Base-by-base conservation (phyloP, 1,140 invertebrate genomes). In the Ooceraea biroi region DNA sequence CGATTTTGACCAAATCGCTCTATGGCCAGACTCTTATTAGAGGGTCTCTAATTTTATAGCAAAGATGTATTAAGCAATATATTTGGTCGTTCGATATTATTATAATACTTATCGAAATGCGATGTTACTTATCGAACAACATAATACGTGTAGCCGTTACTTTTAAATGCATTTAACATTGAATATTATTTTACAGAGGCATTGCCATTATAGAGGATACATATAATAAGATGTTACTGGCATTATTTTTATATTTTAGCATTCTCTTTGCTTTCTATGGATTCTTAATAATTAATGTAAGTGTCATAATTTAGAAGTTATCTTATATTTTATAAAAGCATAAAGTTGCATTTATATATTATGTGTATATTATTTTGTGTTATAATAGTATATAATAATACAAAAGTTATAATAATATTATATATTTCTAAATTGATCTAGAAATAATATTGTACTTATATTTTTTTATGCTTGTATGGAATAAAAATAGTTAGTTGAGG, bases 261-360 rank as follows among this genome's bases (percentile, higher is more conserved):
- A 7, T 27, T 3, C 11, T 60, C 22, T 14, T 22, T 17, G 57
- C 41, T 19, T n/a, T 83, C 5, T 77, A 68, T 22, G 44, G 52
- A 11, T 68, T 77, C 0, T 30, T 60, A 8, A 17, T 83, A 60
- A 30, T 68, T 5, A 44, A 3, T 3, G 82, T 77, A 68, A 77
- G 82, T 66, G n/a, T 25, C 1, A 2, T 68, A 10, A 14, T 61
- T n/a, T 30, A 36, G 36, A 36, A 61, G 3, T 30, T 61, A 11
- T 25, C n/a, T 30, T 60, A n/a, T 60, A 7, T 61, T 36, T 36
- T 7, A 3, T 36, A 7, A 36, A 36, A 3, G 36, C 7, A 2
- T 25, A 8, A 58, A 27, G 4, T 25, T 36, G 36, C 36, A 36
- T 4, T 36, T 7, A 36, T 30, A 61, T 17, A 36, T 36, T 36